Conservation (phyloP, 2,888 invertebrate genomes). For the Morpho deidamia region DNA sequence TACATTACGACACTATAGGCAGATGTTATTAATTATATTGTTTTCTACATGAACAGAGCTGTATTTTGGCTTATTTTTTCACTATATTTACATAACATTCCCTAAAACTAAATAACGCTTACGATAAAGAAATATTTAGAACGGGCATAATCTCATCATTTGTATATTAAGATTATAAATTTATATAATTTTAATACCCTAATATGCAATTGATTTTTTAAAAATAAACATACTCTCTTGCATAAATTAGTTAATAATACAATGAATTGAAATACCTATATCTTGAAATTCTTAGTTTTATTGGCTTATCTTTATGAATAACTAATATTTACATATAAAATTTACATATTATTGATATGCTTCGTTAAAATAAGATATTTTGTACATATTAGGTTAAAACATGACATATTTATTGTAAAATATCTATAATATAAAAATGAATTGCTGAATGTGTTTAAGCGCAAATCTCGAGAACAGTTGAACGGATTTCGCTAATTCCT, state of each 20-base stretch:
- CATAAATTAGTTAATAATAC: too few relatives aligned
- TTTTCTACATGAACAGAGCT: slow-evolving; percentile 27
- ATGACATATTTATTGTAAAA: background rate
- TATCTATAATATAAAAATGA: too few relatives aligned
- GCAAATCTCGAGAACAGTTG: too few relatives aligned
- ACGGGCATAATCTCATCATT: background rate
- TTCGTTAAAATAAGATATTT: slow-evolving; percentile 47
- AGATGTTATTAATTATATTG: slow-evolving; percentile 18
- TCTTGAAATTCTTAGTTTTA: background rate
- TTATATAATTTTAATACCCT: background rate
- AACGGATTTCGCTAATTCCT: too few relatives aligned
- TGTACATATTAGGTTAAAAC: slow-evolving; percentile 19
- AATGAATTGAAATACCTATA: too few relatives aligned
- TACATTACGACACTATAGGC: slow-evolving; percentile 40
- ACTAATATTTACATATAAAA: slow-evolving; percentile 32
- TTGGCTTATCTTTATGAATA: background rate
- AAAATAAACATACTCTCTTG: too few relatives aligned
- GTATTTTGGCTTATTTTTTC: slow-evolving; percentile 28
- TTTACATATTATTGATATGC: slow-evolving; percentile 60
- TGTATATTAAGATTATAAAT: background rate
- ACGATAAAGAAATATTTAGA: slow-evolving; percentile 30
- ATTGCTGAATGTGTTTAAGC: too few relatives aligned
- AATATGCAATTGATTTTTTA: background rate
- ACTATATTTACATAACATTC: slow-evolving; percentile 65
- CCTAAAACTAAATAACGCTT: slow-evolving; percentile 75